Conservation (phyloP, 2,113 vertebrate species). For the Heteronetta atricapilla region DNA sequence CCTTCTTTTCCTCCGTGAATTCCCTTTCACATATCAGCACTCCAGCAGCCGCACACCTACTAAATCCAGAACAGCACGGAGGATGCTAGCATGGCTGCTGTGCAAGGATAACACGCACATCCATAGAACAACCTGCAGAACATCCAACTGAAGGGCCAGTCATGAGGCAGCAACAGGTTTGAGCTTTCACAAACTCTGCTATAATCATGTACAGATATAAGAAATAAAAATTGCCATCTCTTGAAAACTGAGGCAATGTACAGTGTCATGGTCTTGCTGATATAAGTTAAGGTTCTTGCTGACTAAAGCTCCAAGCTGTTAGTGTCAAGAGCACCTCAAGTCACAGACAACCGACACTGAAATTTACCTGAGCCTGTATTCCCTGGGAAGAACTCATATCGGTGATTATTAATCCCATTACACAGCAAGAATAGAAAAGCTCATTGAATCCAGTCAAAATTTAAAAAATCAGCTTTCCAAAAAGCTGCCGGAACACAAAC, state of each 20-base stretch:
- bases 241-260: neutral
- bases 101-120: neutral
- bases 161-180: constrained; percentile 54
- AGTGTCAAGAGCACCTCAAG: neutral
- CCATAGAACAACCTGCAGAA: neutral
- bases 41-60: fast-evolving
- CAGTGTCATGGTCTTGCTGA: neutral
- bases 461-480: neutral
- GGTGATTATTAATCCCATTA: neutral
- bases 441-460: neutral
- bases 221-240: neutral
- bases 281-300: neutral
- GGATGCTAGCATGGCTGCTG: neutral
- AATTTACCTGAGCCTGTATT: neutral
- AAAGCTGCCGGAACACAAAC: neutral
- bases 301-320: neutral
- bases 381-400: neutral
- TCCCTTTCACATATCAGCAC: neutral
- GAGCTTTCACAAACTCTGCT: neutral
- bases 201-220: neutral
- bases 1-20: neutral
- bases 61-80: neutral
- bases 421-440: neutral
- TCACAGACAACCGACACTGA: neutral
- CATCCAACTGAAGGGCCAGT: neutral